These are phyloP conservation scores for Macrophya alboannulata DNA, from an alignment of 2,888 invertebrate species.

Conservation along the genomic window DNA sequence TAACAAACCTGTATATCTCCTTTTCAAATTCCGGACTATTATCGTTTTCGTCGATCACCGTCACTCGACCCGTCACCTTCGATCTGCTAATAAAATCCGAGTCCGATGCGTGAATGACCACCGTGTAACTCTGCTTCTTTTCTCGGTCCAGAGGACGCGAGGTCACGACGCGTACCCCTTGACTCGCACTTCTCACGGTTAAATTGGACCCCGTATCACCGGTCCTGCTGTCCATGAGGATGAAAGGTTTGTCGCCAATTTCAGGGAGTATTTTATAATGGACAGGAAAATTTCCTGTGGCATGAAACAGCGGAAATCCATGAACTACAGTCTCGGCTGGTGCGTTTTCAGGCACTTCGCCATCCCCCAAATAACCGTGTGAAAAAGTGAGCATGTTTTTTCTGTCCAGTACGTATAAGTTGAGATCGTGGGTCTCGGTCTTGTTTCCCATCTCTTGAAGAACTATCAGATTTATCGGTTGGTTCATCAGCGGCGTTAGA, in stretches of 20 bases:
- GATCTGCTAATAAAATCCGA: slow-evolving; percentile 91
- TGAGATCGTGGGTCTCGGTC: slow-evolving; percentile 90
- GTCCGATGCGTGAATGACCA: slow-evolving; percentile 92
- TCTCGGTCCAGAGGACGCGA: slow-evolving; percentile 91
- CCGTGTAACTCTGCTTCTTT: slow-evolving; percentile 85
- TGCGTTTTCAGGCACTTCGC: slow-evolving; percentile 90
- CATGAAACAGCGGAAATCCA: slow-evolving; percentile 88
- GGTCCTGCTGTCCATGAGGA: slow-evolving; percentile 84
- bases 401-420: slow-evolving; percentile 92
- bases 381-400: slow-evolving; percentile 91
- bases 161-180: slow-evolving; percentile 89
- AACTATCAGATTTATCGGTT: slow-evolving; percentile 90
- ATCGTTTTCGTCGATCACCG: slow-evolving; percentile 94
- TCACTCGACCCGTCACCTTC: slow-evolving; percentile 88
- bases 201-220: slow-evolving; percentile 80
- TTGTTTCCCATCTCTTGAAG: slow-evolving; percentile 91
- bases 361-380: slow-evolving; percentile 83
- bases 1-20: slow-evolving; percentile 89
- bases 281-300: slow-evolving; percentile 86
- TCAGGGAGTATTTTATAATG: slow-evolving; percentile 91
- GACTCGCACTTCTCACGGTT: slow-evolving; percentile 72
- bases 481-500: slow-evolving; percentile 90
- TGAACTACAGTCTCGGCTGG: slow-evolving; percentile 88
- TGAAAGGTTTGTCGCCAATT: slow-evolving; percentile 85
- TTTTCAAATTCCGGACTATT: slow-evolving; percentile 93